Conservation (phyloP, 2,113 vertebrate genomes). For the Crotophaga sulcirostris region DNA sequence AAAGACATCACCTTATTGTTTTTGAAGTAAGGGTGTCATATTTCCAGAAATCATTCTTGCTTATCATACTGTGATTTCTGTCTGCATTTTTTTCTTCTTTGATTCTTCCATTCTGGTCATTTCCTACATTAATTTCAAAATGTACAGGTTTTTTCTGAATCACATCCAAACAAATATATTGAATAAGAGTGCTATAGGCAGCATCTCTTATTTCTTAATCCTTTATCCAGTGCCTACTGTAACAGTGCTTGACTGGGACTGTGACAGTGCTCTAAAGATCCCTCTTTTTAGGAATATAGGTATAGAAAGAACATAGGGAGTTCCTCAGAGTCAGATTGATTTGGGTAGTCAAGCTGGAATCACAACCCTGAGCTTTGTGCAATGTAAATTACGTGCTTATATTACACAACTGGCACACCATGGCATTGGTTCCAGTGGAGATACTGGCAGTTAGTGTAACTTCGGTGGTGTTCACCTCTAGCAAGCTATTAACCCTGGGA, state of each 20-base stretch:
- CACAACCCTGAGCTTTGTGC: not conserved
- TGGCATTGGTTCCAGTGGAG: not conserved
- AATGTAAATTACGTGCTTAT: not conserved
- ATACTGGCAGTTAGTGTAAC: not conserved
- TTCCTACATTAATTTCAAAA: not conserved
- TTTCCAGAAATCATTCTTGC: not conserved
- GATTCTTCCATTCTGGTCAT: not conserved
- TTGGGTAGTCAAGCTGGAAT: not conserved
- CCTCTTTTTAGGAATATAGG: not conserved
- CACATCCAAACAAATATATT: not conserved
- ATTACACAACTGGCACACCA: not conserved
- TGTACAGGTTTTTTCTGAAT: not conserved
- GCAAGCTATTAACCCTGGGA: not conserved
- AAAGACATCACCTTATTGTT: not conserved
- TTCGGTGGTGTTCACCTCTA: not conserved
- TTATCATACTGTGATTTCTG: not conserved
- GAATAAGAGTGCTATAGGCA: not conserved
- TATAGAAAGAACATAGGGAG: not conserved
- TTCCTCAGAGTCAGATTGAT: not conserved
- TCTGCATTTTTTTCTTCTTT: not conserved
- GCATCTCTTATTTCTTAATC: not conserved
- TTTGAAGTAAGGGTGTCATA: not conserved
- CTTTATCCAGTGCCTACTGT: not conserved
- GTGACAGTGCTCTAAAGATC: not conserved
- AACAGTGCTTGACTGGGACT: not conserved